Base-by-base conservation (phyloP, 2,888 invertebrate species). In the Hyppa rectilinea region DNA sequence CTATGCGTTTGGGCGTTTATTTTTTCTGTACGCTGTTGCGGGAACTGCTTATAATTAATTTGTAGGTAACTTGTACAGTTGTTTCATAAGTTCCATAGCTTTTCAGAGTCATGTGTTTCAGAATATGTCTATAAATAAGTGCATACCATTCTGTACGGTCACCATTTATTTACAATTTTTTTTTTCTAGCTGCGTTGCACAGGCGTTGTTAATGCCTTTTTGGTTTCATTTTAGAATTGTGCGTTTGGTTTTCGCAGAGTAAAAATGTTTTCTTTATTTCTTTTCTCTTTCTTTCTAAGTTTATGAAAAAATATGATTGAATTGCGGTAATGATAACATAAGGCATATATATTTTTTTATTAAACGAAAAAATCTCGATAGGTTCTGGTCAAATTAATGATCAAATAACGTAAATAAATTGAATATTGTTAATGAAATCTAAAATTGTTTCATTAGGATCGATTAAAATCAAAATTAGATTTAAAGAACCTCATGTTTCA, bases 1-100 rank as follows among this genome's bases (percentile, higher is more conserved):
- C 38, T 62, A 53, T 68, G 64, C 63, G 26, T 67, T 77, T 58
- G 12, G 40, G n/a, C 17, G 36, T 45, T 62, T 47, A 26, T 71
- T 65, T 62, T 67, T 76, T 77, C 20, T 75, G 10, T 52, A 12
- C n/a, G 53, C 45, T 50, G 20, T 6, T 3, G 5, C n/a, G 31
- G 34, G 29, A 40, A 40, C 53, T 49, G 23, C 1, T 58, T 52
- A 5, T 60, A 12, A 10, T 7, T 9, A 34, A 7, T 45, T 23
- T 50, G 31, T 61, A 20, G n/a, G 5, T 58, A 26, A 17, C 7
- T 43, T 47, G 20, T 17, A 29, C 34, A 23, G 14, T 12, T 23
- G 36, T 43, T 49, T 73, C 43, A 52, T 31, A 17, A 34, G 3
- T 45, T 3, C 0, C 1, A 9, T 20, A 47, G 4, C 14, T 17